phyloP scores from a whole-genome alignment of 1,140 invertebrate species.

The Oedothorax gibbosus region DNA sequence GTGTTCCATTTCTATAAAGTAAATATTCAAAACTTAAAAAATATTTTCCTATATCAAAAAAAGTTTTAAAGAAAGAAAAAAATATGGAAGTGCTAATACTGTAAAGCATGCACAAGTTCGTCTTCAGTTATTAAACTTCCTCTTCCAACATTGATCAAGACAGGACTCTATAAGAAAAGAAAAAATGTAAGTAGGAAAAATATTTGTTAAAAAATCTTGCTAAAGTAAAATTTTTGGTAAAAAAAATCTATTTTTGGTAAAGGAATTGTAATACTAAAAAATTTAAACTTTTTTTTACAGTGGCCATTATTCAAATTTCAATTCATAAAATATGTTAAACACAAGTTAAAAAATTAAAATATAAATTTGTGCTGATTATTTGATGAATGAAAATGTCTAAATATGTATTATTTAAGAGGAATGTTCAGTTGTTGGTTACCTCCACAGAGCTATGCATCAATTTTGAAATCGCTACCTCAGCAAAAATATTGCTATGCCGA shows the following conservation, averaged over 20 bases:
- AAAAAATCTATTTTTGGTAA: no score
- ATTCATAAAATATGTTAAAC: not conserved
- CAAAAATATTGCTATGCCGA: no score
- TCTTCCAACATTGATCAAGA: conserved; percentile 75
- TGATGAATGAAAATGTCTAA: no score
- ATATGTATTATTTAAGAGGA: no score
- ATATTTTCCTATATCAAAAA: not conserved
- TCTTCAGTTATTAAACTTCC: conserved; percentile 72
- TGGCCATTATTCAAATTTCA: no score
- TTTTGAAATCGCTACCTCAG: no score
- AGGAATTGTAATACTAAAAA: no score
- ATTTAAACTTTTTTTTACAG: no score
- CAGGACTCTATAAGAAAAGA: conserved; percentile 63
- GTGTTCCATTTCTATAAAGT: conserved; percentile 67
- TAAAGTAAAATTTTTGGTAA: no score
- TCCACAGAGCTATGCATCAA: no score
- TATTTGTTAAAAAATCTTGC: not conserved
- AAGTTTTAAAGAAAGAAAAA: not conserved
- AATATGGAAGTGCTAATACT: conserved; percentile 60
- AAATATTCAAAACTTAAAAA: not conserved
- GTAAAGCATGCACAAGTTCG: conserved; percentile 72
- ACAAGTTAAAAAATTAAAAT: not conserved
- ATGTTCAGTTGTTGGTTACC: no score
- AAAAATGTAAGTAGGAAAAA: not conserved
- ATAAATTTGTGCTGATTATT: not conserved